Evolutionary conservation across 2,888 invertebrate species (phyloP), one percentile per base, ranked within the genome.

Genomic region (Leptothorax acervorum): DNA sequence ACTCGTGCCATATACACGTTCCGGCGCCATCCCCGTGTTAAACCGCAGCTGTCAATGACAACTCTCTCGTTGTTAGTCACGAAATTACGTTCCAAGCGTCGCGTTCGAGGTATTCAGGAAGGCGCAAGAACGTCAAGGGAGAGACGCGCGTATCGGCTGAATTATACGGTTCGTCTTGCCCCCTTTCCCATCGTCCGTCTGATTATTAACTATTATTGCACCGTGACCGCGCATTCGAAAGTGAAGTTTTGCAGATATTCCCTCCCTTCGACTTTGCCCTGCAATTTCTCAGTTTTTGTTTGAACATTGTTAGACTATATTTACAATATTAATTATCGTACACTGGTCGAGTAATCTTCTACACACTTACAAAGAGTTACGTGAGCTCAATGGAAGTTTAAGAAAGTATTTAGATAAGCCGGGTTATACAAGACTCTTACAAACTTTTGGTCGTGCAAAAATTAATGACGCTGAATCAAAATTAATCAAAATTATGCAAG

Each of bases 41-140:
- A 79, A 83, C 83, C 79, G 70, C 83, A 83, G 83, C 83, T 83
- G 83, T 83, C 83, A 79, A 83, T 83, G 79, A 83, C 83, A 83
- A 78, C 79, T 66, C 79, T 55, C 82, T 79, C 83, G 73, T 81
- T 81, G 79, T 81, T 81, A 81, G 79, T 83, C 83, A 68, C 62
- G 79, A 83, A 79, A 83, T 83, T 83, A 83, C 79, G 79, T 79
- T 82, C 78, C 53, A 62, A 62, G 48, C 79, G 48, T 74, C 60
- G 79, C 79, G 79, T 81, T 79, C 73, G 57, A 79, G 79, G 45
- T 79, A 79, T 71, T 81, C 60, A 60, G 74, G 70, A 79, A 79
- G 74, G 79, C 57, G 79, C 74, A 74, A 81, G 79, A 81, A 81
- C 79, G 74, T 62, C 74, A 73, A 35, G 60, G 60, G 28, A 60